Percentiles rank a stretch among this genome's conserved stretches.
phyloP scores from a whole-genome alignment of 2,797 vertebrate species.

The Hemitrygon akajei region DNA sequence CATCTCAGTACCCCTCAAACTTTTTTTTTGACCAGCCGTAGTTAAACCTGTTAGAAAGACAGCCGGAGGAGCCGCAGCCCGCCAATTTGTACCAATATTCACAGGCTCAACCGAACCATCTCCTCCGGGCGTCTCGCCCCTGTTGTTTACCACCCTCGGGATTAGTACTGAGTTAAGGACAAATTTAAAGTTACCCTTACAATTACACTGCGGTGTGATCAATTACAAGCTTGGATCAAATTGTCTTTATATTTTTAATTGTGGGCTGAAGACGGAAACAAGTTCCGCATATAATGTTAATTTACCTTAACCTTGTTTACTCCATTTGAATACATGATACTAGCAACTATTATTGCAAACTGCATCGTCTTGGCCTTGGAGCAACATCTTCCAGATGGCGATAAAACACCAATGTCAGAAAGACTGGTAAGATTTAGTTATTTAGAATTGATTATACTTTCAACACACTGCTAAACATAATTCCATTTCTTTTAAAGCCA shows the following conservation, averaged over 20 bases:
- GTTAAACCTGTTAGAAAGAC: neutral
- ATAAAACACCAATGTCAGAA: slow-evolving; percentile 95
- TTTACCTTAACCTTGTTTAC: slow-evolving; percentile 59
- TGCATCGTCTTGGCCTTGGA: slow-evolving; percentile 95
- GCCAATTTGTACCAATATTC: neutral
- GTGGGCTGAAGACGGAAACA: neutral
- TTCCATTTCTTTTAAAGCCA: neutral
- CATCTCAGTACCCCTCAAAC: neutral
- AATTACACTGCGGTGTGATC: neutral
- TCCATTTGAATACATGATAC: slow-evolving; percentile 98
- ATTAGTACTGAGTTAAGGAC: neutral
- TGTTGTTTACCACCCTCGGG: too few species aligned
- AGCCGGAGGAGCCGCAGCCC: neutral
- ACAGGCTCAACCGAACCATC: too few species aligned
- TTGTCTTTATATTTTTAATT: neutral
- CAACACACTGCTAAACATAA: neutral
- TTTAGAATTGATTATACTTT: too few species aligned
- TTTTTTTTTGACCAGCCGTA: neutral
- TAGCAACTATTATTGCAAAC: slow-evolving; percentile 96
- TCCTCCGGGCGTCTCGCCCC: too few species aligned
- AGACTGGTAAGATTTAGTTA: slow-evolving; percentile 72
- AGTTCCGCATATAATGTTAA: neutral
- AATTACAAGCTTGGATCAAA: neutral
- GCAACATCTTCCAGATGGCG: slow-evolving; percentile 85
- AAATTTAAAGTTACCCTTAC: neutral